Evolutionary conservation across 2,113 vertebrate species (phyloP).

Genomic region (Sakesphorus luctuosus): DNA sequence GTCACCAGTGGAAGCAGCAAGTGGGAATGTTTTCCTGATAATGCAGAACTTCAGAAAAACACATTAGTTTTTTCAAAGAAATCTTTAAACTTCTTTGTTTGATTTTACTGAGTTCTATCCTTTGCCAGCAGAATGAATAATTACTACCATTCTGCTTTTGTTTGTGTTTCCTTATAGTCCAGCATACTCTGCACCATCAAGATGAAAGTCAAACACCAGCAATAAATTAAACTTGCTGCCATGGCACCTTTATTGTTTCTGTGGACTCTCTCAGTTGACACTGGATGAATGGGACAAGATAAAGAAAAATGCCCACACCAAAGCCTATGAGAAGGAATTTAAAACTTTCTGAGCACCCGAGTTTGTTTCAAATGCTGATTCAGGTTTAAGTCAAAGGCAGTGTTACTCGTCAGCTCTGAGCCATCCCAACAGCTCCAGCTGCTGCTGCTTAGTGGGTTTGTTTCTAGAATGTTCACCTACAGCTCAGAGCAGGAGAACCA

Average conservation of each 20-base stretch:
- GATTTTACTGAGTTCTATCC: background rate
- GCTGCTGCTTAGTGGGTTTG: background rate
- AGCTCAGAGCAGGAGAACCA: background rate
- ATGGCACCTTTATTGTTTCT: background rate
- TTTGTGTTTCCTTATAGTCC: background rate
- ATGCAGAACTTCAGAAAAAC: background rate
- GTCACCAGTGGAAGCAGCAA: background rate
- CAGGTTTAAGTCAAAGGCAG: background rate
- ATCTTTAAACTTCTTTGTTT: background rate
- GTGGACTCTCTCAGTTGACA: background rate
- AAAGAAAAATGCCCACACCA: background rate
- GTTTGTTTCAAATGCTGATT: background rate
- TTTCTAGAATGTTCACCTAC: background rate
- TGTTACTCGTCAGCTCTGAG: background rate
- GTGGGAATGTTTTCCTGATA: background rate
- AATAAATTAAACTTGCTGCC: background rate
- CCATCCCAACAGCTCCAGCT: background rate
- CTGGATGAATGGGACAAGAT: background rate
- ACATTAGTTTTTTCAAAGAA: background rate
- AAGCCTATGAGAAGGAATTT: background rate
- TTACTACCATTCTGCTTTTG: background rate
- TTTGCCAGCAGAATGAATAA: constrained; percentile 23
- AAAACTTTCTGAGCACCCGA: background rate
- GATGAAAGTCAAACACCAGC: background rate
- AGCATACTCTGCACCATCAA: background rate